phyloP scores from a whole-genome alignment of 2,888 invertebrate species.

The Cantharis lateralis region DNA sequence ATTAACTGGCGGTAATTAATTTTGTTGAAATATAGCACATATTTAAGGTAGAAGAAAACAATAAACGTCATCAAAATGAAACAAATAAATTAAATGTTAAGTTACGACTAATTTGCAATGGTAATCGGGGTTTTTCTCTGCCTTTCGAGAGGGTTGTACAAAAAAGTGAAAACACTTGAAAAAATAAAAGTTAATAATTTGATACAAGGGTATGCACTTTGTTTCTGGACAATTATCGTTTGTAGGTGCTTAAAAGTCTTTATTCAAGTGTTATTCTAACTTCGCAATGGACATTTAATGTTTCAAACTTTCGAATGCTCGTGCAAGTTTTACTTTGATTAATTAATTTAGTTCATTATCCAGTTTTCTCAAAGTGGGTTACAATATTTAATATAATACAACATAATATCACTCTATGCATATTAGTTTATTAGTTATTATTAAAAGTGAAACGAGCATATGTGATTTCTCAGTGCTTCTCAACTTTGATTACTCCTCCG shows the following conservation, averaged over 20 bases:
- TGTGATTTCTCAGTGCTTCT: not conserved
- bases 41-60: conserved; percentile 13
- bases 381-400: not conserved
- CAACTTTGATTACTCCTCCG: not conserved
- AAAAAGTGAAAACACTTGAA: not conserved
- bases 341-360: not conserved
- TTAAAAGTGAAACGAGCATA: not conserved
- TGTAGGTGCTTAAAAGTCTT: not conserved
- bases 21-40: conserved; percentile 8
- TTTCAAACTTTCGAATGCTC: not conserved
- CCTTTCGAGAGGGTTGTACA: not conserved
- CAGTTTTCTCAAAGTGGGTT: not conserved
- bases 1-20: conserved; percentile 28
- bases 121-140: not conserved
- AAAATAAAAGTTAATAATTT: not conserved
- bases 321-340: not conserved
- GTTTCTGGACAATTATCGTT: not conserved
- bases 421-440: not conserved
- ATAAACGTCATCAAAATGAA: conserved; percentile 13
- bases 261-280: not conserved
- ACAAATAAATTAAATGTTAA: not conserved
- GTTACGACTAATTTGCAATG: not conserved
- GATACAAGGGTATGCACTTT: not conserved
- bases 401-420: not conserved
- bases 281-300: not conserved